Evolutionary conservation across 2,113 vertebrate genomes (phyloP), one percentile per base, ranked within the genome.

Genomic region (Macquaria ambigua): DNA sequence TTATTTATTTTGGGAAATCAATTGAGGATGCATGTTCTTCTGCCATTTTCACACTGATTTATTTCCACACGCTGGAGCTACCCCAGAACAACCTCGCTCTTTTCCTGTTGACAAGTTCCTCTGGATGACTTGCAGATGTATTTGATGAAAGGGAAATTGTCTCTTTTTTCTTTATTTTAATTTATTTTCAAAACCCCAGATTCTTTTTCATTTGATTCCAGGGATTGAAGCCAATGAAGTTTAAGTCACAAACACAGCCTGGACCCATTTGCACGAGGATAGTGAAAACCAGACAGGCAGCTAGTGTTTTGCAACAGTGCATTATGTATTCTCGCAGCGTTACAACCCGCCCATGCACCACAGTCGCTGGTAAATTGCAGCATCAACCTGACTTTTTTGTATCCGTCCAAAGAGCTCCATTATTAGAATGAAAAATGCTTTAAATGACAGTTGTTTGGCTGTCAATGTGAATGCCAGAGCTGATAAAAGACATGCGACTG

Each of bases 121-220:
- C 73, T 58, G 23, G 12, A 79, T 67, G 31, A 53, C 11, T 71
- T 71, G 39, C 71, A 83, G 71, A 72, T 79, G 80, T 75, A 37
- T 68, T 62, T 31, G 43, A 67, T 56, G 25, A 78, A 73, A 53
- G 52, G 52, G 52, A 77, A 43, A 77, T 50, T 43, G 52, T 81
- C 23, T 79, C 25, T 18, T 7, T 56, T 48, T 73, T 31, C 23
- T 79, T 18, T 18, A 5, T 56, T 48, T 73, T 31, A 2, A 31
- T 31, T 31, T 37, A 21, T 72, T 52, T 59, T 59, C 15, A 59
- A 61, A 34, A 23, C 20, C 25, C 34, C 20, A 25, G 9, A 53
- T 61, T 67, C n/a, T 63, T 48, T 63, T 48, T 21, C 56, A 2
- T 81, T 59, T 46, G 52, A 67, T 73, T 77, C 25, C 59, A 63